Base-by-base conservation (phyloP, 2,888 invertebrate species). In the Tigriopus californicus region DNA sequence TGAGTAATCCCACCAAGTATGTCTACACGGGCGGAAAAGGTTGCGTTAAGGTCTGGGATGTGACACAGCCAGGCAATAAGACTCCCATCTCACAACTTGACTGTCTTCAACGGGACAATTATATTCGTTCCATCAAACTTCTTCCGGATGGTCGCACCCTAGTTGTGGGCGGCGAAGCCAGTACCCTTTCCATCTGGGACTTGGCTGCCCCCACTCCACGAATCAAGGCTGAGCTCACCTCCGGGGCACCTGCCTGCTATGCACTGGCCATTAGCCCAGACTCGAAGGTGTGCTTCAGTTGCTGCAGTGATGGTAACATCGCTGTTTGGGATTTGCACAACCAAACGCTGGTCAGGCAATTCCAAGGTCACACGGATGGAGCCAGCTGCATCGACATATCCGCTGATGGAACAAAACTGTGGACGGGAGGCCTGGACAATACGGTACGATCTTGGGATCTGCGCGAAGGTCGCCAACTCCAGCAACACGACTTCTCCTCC, bases 11-110 rank as follows among this genome's bases (percentile, higher is more conserved):
- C 62, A 83, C 85, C 62, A 79, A 88, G 66, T 86, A 87, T 71
- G 90, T 92, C n/a, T 97, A 94, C 73, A 97, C 95, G 0, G 97
- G 94, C 24, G 94, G 94, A 63, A 94, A 94, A 73, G 89, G 90
- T 61, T 89, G 92, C 74, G 94, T 95, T 65, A 95, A 95, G 74
- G 78, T 80, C 62, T 92, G 92, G 92, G 91, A 92, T 74, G 90
- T 91, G 72, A 84, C 85, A 72, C 88, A 88, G 70, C 85, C 87
- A 33, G 83, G 81, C 63, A 79, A 78, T 65, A 84, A 88, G 70
- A 83, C 81, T 67, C 88, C 90, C 58, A 85, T 92, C 1, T 83
- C 84, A 59, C 85, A 88, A 67, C 72, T 91, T 47, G 92, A 94
- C 69, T 88, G 87, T 72, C 73, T 88, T 78, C 91, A 92, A 81